A percentile compares a stretch with the other conserved stretches of the same genome.
phyloP scores from a whole-genome alignment of 2,797 vertebrate genomes.

The Petrocephalus sullivani region DNA sequence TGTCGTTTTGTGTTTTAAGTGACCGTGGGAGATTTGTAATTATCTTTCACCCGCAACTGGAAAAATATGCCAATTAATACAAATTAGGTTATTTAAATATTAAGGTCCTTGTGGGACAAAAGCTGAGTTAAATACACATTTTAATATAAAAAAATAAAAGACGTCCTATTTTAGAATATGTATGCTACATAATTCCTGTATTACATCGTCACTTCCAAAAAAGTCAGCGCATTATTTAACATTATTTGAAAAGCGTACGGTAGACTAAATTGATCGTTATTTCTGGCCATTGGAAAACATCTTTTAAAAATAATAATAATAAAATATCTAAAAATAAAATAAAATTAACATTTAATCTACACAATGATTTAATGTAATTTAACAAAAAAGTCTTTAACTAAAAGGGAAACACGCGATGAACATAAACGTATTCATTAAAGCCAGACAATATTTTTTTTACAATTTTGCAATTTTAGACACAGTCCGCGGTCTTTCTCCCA shows the following conservation, averaged over 20 bases:
- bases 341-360: neutral
- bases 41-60: conserved; percentile 18
- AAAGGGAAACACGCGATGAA: neutral
- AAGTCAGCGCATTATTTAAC: neutral
- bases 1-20: neutral
- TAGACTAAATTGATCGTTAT: neutral
- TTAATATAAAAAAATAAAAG: conserved; percentile 8
- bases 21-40: conserved; percentile 9
- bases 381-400: neutral
- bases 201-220: neutral
- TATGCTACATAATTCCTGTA: neutral
- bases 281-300: neutral
- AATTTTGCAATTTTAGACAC: conserved; percentile 24
- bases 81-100: conserved; percentile 17
- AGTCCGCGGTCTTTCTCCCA: conserved; percentile 18
- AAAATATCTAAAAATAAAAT: neutral
- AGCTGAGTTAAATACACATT: neutral
- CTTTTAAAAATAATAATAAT: neutral
- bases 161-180: neutral
- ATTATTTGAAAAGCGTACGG: neutral
- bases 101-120: neutral
- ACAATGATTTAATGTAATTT: neutral
- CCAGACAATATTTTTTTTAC: conserved; percentile 18
- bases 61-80: conserved; percentile 29
- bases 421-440: neutral